Base-by-base conservation (phyloP, 2,113 vertebrate genomes). In the Pachypanchax playfairii region DNA sequence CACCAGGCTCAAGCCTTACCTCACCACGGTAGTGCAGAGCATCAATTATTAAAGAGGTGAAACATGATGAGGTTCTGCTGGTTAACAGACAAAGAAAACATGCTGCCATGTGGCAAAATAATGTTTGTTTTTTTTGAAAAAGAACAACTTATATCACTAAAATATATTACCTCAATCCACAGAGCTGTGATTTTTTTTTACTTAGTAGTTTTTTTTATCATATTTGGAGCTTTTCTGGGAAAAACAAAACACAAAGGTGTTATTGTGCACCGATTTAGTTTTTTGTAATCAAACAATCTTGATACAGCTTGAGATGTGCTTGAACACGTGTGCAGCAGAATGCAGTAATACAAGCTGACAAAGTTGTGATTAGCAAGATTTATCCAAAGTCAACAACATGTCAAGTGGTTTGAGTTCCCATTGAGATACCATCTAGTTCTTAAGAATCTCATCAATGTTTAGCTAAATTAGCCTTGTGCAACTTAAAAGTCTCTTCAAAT, bases 21-120 rank as follows among this genome's bases (percentile, higher is more conserved):
- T 79, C 82, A 78, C 77, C 70, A 17, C 26, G 33, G 33, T 12
- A 35, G 33, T 36, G 56, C 78, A 82, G 48, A 73, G 77, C 73
- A 87, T 88, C 77, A 88, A 90, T 87, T 84, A 90, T 87, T 87
- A 77, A 88, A 63, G 51, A 81, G 75, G 70, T 80, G 85, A 85
- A 88, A 89, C 80, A 71, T 57, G 80, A 88, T 70, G 85, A 84
- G 82, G 51, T 73, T 80, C 50, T 63, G 25, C 58, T 51, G 65
- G n/a, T 6, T 54, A 73, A 66, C 77, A 71, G 70, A 88, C 75
- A 85, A 78, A 85, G 75, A 75, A 65, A 68, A 49, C 61, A 56
- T 8, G 62, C 50, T 17, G 38, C 70, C 58, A 58, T 51, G 63
- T 58, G 65, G 74, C 68, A 49, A 46, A 25, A 36, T 47, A 15